Percentiles rank a stretch among this genome's conserved stretches.
phyloP scores from a whole-genome alignment of 2,888 invertebrate species.

The Drosophila macrospina region DNA sequence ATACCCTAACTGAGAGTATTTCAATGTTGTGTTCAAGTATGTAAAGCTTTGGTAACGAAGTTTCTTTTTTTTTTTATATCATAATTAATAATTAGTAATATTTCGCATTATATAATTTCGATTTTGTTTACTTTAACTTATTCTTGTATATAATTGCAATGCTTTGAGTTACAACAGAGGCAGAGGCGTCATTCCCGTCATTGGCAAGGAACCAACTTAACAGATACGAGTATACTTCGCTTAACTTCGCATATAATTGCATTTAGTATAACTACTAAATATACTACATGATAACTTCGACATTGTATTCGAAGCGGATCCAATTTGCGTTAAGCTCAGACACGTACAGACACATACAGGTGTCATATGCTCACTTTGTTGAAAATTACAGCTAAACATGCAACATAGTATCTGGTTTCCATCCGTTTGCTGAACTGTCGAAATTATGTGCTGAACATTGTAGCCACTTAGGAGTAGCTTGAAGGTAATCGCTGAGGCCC shows the following conservation, averaged over 20 bases:
- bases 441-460: slow-evolving; percentile 40
- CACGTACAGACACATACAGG: slow-evolving; percentile 47
- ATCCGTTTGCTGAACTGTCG: slow-evolving; percentile 30
- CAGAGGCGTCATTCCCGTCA: slow-evolving; percentile 29
- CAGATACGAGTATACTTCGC: too few species aligned
- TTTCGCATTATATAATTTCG: too few species aligned
- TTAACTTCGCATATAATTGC: too few species aligned
- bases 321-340: slow-evolving; percentile 23
- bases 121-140: background rate
- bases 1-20: slow-evolving; percentile 10
- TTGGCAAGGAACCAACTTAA: background rate
- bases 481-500: slow-evolving; percentile 1
- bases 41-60: background rate
- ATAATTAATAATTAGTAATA: too few species aligned
- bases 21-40: background rate
- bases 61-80: too few species aligned
- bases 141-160: slow-evolving; percentile 35
- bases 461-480: slow-evolving; percentile 2
- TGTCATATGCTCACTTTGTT: slow-evolving; percentile 56
- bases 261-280: too few species aligned
- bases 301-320: background rate
- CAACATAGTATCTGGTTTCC: slow-evolving; percentile 44
- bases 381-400: slow-evolving; percentile 66
- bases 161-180: slow-evolving; percentile 40
- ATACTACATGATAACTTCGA: too few species aligned